Evolutionary conservation across 1,140 invertebrate genomes (phyloP).

Genomic region (Danaus plexippus): DNA sequence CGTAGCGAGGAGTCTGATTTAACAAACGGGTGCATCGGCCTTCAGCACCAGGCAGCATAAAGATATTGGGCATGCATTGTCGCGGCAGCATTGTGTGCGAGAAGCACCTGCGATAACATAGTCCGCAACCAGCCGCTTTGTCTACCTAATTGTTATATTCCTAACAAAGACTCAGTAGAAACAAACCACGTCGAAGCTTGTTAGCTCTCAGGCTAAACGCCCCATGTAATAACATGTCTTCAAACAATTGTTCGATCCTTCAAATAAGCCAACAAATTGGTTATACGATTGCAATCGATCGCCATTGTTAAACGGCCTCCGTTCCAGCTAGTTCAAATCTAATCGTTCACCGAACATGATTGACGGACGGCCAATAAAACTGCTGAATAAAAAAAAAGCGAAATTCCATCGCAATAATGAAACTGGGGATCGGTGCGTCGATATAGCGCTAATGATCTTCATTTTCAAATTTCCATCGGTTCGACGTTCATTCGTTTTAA

Average conservation of each 20-base stretch:
- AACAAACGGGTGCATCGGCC: conserved; percentile 58
- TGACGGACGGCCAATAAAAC: conserved; percentile 38
- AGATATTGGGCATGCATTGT: conserved; percentile 66
- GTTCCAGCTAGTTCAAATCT: conserved; percentile 27
- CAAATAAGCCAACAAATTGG: conserved; percentile 57
- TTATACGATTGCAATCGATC: conserved; percentile 31
- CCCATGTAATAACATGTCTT: conserved; percentile 61
- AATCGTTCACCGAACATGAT: conserved; percentile 38
- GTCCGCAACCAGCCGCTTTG: conserved; percentile 50
- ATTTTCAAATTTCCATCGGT: conserved; percentile 57
- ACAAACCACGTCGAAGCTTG: conserved; percentile 46
- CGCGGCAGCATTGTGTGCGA: conserved; percentile 41
- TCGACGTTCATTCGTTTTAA: conserved; percentile 70
- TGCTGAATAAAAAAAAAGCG: conserved; percentile 34
- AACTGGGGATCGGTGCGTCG: conserved; percentile 38
- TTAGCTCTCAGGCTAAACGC: conserved; percentile 60
- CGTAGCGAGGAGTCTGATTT: conserved; percentile 46
- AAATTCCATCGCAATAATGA: conserved; percentile 54
- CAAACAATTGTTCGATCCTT: conserved; percentile 58
- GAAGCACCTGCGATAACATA: conserved; percentile 51
- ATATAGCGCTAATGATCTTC: conserved; percentile 66
- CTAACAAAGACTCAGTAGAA: conserved; percentile 50
- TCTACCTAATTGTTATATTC: conserved; percentile 65
- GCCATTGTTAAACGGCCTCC: conserved; percentile 37
- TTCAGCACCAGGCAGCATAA: conserved; percentile 53